Evolutionary conservation across 2,888 invertebrate species (phyloP).

Genomic region (Erebia epiphron): DNA sequence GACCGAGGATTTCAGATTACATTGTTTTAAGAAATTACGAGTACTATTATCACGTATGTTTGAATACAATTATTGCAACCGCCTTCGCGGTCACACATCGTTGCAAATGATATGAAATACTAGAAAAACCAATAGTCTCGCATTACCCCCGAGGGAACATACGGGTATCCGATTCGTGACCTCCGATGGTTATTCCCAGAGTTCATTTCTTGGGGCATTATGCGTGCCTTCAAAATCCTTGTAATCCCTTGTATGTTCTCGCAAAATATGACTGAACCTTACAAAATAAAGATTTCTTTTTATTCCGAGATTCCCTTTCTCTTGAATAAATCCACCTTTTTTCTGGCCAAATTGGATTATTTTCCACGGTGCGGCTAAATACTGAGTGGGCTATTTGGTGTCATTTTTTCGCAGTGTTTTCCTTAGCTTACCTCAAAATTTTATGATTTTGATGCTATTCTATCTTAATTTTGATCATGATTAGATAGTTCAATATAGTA

Average conservation of each 20-base stretch:
- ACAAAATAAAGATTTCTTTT: conserved; percentile 40
- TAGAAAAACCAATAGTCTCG: conserved; percentile 30
- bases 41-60: background rate
- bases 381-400: conserved; percentile 41
- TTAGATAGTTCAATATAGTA: background rate
- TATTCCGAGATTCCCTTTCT: conserved; percentile 39
- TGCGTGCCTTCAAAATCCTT: conserved; percentile 41
- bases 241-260: conserved; percentile 43
- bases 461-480: no score
- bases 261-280: conserved; percentile 43
- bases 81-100: conserved; percentile 6
- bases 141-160: conserved; percentile 38
- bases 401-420: conserved; percentile 29
- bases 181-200: conserved; percentile 39
- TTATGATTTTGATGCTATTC: no score
- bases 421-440: no score
- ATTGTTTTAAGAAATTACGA: background rate
- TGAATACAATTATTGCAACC: background rate
- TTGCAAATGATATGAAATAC: conserved; percentile 27
- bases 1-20: background rate
- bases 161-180: conserved; percentile 39
- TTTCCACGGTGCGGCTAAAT: conserved; percentile 42
- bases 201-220: conserved; percentile 40
- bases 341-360: conserved; percentile 43
- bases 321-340: conserved; percentile 42